Percentiles rank a stretch among this genome's conserved stretches.
Evolutionary conservation across 2,888 invertebrate species (phyloP).

Genomic region (Rotaria magnacalcarata): DNA sequence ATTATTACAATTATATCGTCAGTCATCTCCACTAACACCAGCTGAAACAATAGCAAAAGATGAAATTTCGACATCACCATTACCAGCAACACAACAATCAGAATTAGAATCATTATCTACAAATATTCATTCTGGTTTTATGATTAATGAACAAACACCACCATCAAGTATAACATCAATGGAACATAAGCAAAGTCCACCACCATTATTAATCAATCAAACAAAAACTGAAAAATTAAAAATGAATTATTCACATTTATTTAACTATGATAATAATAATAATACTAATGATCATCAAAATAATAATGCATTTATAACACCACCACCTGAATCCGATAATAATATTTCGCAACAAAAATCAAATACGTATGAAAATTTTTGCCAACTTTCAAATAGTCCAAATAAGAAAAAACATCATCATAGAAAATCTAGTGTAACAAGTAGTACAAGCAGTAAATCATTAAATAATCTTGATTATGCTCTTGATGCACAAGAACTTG

Average conservation of each 20-base stretch:
- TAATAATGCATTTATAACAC: constrained; percentile 3
- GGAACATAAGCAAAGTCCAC: constrained; percentile 1
- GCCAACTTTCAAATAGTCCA: not conserved
- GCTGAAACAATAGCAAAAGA: too few species aligned
- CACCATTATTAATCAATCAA: not conserved
- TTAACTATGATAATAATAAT: not conserved
- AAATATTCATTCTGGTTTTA: constrained; percentile 1
- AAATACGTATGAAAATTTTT: not conserved
- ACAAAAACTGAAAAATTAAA: not conserved
- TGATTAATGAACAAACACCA: not conserved
- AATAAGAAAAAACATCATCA: not conserved
- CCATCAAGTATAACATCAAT: not conserved
- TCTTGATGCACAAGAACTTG: not conserved
- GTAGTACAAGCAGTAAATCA: constrained; percentile 12
- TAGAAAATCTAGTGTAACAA: not conserved
- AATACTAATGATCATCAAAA: not conserved
- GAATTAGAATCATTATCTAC: not conserved
- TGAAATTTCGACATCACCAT: not conserved
- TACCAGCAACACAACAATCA: not conserved
- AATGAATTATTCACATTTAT: not conserved
- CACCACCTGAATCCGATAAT: not conserved
- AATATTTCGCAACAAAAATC: not conserved
- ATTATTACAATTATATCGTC: not conserved
- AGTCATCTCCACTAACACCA: not conserved
- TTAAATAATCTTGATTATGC: not conserved